Base-by-base conservation (phyloP, 2,888 invertebrate species). In the Bombylius discolor region DNA sequence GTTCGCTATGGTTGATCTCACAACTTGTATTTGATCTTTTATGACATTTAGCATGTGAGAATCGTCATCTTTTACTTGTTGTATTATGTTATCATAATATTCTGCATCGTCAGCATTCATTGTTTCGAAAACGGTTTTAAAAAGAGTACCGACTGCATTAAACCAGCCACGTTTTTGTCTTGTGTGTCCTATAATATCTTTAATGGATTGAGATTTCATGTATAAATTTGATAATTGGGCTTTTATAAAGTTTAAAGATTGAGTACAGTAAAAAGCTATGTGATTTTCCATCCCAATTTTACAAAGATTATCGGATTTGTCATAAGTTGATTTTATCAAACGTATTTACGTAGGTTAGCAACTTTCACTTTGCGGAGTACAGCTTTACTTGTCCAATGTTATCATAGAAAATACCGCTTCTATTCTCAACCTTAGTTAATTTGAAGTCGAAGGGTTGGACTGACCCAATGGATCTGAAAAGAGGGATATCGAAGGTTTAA, bases 1-100 rank as follows among this genome's bases (percentile, higher is more conserved):
- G 39, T 59, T 63, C 8, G 57, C 50, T 5, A 63, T 61, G 5
- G 62, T 58, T 5, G 57, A 48, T 45, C 55, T 52, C 4, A 63
- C 50, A 12, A 62, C 56, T 47, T 61, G 60, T 14, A 59, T 54
- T 57, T 64, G 62, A 46, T 61, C 52, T 54, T 62, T 59, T 49
- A 62, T 49, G 23, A 23, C 23, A 23, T 23, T 23, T 23, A 23
- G 23, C 23, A 23, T 23, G 23, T 23, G 23, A 23, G 23, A 23
- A 3, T 23, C 23, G 23, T 23, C 23, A 23, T 23, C 23, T 3
- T 23, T 23, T 2, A 23, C 23, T 23, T 23, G 23, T 23, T 23
- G 23, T 23, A 23, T 23, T 23, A 23, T 23, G 23, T 60, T 34
- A 12, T 61, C 47, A 47, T 52, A 61, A 49, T 59, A 59, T 39